These are phyloP conservation scores for Leptobrachium leishanense DNA, from an alignment of 2,113 vertebrate genomes.

Conservation along the genomic window DNA sequence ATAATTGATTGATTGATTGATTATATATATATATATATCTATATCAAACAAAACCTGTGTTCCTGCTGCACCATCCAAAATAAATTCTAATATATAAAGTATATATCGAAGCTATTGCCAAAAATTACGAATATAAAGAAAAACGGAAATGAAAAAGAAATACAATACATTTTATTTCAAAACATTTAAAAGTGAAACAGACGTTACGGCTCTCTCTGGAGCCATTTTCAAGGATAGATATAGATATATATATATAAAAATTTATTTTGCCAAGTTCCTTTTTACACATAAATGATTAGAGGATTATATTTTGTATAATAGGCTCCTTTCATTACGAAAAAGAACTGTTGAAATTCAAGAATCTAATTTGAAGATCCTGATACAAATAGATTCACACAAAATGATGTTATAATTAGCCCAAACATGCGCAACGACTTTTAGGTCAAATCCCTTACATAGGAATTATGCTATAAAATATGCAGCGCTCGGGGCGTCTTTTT, in stretches of 20 bases:
- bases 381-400: constrained; percentile 81
- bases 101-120: too few relatives aligned
- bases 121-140: too few relatives aligned
- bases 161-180: too few relatives aligned
- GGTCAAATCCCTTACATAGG: constrained; percentile 90
- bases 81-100: too few relatives aligned
- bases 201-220: too few relatives aligned
- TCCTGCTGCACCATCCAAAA: too few relatives aligned
- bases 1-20: too few relatives aligned
- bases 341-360: constrained; percentile 19
- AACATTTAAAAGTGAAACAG: too few relatives aligned
- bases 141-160: too few relatives aligned
- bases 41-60: too few relatives aligned
- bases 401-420: constrained; percentile 84
- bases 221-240: too few relatives aligned
- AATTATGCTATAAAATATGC: constrained; percentile 91
- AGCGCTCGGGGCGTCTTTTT: constrained; percentile 82
- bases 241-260: background rate
- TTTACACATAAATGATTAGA: constrained; percentile 30
- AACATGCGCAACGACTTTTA: constrained; percentile 81
- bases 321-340: constrained; percentile 14
- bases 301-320: constrained; percentile 39
- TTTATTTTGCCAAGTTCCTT: constrained; percentile 20
- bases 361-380: constrained; percentile 79
- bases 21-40: too few relatives aligned